Evolutionary conservation across 1,140 invertebrate genomes (phyloP).

Genomic region (Drosophila sproati): DNA sequence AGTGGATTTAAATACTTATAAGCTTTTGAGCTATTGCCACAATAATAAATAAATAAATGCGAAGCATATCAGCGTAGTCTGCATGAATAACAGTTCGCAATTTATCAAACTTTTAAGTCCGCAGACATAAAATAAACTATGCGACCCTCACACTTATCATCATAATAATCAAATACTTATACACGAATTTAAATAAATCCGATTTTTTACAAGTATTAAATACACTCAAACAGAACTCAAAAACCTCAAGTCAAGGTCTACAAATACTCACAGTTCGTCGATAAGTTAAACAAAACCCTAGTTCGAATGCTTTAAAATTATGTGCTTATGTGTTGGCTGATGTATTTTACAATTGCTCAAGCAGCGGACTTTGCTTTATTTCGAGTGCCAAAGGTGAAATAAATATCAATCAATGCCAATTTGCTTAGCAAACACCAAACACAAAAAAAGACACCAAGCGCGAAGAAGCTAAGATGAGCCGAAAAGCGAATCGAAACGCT

Average conservation of each 20-base stretch:
- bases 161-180: slow-evolving; percentile 11
- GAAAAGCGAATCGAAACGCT: slow-evolving; percentile 16
- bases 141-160: background rate
- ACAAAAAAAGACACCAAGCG: slow-evolving; percentile 30
- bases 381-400: slow-evolving; percentile 48
- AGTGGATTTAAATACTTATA: background rate
- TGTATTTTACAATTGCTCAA: slow-evolving; percentile 25
- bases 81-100: background rate
- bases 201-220: background rate
- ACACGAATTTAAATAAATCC: slow-evolving; percentile 1
- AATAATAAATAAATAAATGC: background rate
- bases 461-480: slow-evolving; percentile 41
- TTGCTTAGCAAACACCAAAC: slow-evolving; percentile 61
- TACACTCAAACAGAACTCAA: slow-evolving; percentile 31
- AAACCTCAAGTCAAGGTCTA: slow-evolving; percentile 29
- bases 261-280: slow-evolving; percentile 1
- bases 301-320: background rate
- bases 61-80: background rate
- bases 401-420: slow-evolving; percentile 81
- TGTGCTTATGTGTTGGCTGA: slow-evolving; percentile 13
- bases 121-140: background rate
- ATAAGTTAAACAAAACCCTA: slow-evolving; percentile 1
- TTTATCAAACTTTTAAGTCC: background rate
- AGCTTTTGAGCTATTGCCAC: background rate
- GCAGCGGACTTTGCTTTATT: slow-evolving; percentile 29